Base-by-base conservation (phyloP, 2,797 vertebrate species). In the Natrix natrix region DNA sequence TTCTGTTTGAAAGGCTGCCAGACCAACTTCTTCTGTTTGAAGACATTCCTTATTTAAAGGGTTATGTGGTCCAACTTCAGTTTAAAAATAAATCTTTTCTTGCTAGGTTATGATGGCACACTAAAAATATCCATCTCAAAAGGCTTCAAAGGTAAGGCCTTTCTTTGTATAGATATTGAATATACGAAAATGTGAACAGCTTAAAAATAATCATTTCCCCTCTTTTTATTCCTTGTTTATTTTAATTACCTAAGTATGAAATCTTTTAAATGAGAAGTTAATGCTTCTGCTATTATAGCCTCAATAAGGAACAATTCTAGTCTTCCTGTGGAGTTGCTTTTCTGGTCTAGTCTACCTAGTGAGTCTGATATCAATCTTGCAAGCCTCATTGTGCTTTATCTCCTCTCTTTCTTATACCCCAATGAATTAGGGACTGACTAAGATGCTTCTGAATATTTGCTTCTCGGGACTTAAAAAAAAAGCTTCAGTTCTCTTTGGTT, bases 141-240 rank as follows among this genome's bases (percentile, higher is more conserved):
- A 93, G 59, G 12, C 66, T 96, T 92, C 91, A 28, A 87, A 95
- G 78, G 55, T 11, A 91, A 1, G 0, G 92, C 61, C 87, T 93
- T 60, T 94, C 17, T 95, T 94, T 94, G 78, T 78, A 86, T 93
- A 87, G 86, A 90, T 95, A 94, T 93, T 91, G 87, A 89, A 63
- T 48, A 91, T 43, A 95, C 92, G 78, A 26, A 91, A 91, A 95
- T 94, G 90, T 17, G 69, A 66, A 43, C 17, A 92, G 90, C 86
- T 93, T 88, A 86, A 94, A 89, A 57, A 52, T 56, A 8, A 87
- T 32, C 16, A 57, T 48, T 83, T 78, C 0, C 1, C 37, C 37
- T 52, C 37, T 83, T 83, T 83, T 83, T 48, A 48, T 48, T 83
- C 37, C 66, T 74, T 74, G 8, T 48, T 83, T 83, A 48, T 83